These are phyloP conservation scores for Saccopteryx leptura DNA, from an alignment of 2,113 vertebrate species.

Conservation along the genomic window DNA sequence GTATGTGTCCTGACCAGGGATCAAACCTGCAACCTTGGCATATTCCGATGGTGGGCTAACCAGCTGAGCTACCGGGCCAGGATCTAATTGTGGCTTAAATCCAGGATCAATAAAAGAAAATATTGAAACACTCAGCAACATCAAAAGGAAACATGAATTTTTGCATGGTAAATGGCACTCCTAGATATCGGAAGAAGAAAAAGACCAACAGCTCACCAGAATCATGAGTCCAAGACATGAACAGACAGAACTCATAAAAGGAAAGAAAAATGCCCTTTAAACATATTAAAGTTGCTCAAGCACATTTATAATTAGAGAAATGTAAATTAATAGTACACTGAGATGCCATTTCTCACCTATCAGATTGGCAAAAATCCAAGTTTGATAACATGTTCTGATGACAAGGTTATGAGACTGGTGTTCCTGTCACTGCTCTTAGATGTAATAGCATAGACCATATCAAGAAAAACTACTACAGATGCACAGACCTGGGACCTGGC, in stretches of 20 bases:
- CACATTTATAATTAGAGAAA: background rate
- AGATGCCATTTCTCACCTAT: background rate
- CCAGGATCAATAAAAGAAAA: background rate
- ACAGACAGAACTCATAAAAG: background rate
- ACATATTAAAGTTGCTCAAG: background rate
- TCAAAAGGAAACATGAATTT: slow-evolving; percentile 7
- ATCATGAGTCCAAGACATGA: background rate
- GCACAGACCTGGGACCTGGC: background rate
- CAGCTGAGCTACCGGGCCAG: too few relatives aligned
- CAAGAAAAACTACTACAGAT: background rate
- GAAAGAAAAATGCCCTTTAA: slow-evolving; percentile 3
- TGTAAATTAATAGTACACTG: background rate
- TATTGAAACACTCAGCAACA: background rate
- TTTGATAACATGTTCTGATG: background rate
- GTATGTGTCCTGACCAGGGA: too few relatives aligned
- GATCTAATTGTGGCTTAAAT: background rate
- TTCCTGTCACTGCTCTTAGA: background rate
- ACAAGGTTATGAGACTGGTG: background rate
- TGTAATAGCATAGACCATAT: too few relatives aligned
- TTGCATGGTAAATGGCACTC: background rate
- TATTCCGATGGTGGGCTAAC: too few relatives aligned
- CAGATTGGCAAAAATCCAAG: background rate
- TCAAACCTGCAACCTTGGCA: too few relatives aligned
- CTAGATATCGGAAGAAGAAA: background rate
- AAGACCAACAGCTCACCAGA: background rate